These are phyloP conservation scores for Astreopora myriophthalma DNA, from an alignment of 64 coral and sea anemone species.

Conservation along the genomic window DNA sequence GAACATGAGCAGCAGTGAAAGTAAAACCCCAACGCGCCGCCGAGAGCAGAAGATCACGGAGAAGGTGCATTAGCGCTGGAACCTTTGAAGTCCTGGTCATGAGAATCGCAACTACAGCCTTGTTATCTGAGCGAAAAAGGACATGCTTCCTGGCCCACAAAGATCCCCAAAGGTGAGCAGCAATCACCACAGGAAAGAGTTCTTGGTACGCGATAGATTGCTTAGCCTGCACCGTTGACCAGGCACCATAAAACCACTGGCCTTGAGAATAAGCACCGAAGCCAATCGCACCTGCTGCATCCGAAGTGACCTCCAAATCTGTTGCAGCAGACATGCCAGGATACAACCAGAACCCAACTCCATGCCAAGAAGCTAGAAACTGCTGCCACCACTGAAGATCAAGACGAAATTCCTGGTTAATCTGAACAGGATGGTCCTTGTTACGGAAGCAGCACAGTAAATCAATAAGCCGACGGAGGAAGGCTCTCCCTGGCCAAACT, in stretches of 20 bases:
- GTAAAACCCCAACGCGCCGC: constrained; percentile 5
- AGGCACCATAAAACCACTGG: constrained; percentile 30
- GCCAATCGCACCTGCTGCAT: no score
- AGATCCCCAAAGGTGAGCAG: not conserved
- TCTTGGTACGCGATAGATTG: no score
- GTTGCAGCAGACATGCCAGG: not conserved
- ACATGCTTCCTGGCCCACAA: no score
- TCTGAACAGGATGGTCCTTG: no score
- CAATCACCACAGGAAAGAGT: no score
- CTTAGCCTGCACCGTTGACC: no score
- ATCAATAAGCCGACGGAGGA: no score
- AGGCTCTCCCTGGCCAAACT: constrained; percentile 6
- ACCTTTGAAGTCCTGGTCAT: not conserved
- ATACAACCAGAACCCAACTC: no score
- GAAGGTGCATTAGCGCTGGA: constrained; percentile 10
- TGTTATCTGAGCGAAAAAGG: not conserved
- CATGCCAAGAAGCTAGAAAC: constrained; percentile 16
- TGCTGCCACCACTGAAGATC: constrained; percentile 10
- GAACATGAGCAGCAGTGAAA: constrained; percentile 15
- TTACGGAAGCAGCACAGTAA: no score
- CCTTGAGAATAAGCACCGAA: constrained; percentile 34
- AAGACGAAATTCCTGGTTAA: constrained; percentile 13
- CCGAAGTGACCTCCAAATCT: not conserved
- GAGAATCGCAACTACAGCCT: not conserved
- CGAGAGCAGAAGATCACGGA: not conserved